phyloP scores from a whole-genome alignment of 2,888 invertebrate species.

The Coelinius sp. region DNA sequence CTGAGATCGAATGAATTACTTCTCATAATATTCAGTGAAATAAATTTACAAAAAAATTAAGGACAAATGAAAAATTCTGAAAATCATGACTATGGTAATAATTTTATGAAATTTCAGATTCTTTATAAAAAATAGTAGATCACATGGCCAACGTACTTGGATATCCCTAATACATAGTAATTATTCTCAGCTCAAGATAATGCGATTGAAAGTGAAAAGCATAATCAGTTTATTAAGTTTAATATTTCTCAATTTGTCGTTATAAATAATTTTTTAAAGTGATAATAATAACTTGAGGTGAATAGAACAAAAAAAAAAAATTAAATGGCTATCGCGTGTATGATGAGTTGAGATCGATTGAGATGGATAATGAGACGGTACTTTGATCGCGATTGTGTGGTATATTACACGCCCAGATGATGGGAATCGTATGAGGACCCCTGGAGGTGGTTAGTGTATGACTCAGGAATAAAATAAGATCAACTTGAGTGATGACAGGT shows the following conservation, averaged over 20 bases:
- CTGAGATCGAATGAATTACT: no score
- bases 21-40: no score
- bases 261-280: not conserved
- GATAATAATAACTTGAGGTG: slow-evolving; percentile 11
- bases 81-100: no score
- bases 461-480: slow-evolving; percentile 21
- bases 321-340: not conserved
- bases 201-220: slow-evolving; percentile 3
- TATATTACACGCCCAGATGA: slow-evolving; percentile 33
- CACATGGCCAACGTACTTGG: not conserved
- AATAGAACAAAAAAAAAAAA: not conserved
- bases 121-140: no score
- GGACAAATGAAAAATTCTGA: no score
- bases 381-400: slow-evolving; percentile 33
- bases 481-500: slow-evolving; percentile 29
- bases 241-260: not conserved
- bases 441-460: slow-evolving; percentile 26
- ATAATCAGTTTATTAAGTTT: no score
- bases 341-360: not conserved
- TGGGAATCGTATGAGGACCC: slow-evolving; percentile 22
- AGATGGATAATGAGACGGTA: slow-evolving; percentile 36
- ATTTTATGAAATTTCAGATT: no score
- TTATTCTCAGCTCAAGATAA: not conserved
- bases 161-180: not conserved
- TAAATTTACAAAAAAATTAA: no score